Percentiles rank a stretch among this genome's conserved stretches.
phyloP scores from a whole-genome alignment of 1,140 invertebrate species.

The Copidosoma floridanum region DNA sequence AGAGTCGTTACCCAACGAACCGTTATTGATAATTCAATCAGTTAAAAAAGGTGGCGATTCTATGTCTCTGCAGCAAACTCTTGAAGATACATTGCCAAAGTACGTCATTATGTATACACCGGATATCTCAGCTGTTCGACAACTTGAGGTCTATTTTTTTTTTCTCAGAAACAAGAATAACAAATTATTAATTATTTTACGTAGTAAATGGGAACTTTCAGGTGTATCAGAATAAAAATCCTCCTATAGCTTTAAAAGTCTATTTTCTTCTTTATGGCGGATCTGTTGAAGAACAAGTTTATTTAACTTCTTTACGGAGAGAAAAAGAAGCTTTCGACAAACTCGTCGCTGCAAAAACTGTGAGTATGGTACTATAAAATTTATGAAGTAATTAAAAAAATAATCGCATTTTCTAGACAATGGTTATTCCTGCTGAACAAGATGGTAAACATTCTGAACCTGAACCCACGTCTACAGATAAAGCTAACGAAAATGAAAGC shows the following conservation, averaged over 20 bases:
- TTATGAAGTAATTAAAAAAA: not conserved
- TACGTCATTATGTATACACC: slow-evolving; percentile 90
- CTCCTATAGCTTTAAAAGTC: slow-evolving; percentile 65
- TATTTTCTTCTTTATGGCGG: slow-evolving; percentile 87
- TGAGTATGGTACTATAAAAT: slow-evolving; percentile 54
- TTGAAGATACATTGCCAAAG: slow-evolving; percentile 70
- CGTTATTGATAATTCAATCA: slow-evolving; percentile 72
- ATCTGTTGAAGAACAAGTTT: slow-evolving; percentile 94
- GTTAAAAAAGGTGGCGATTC: slow-evolving; percentile 72
- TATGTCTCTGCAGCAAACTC: slow-evolving; percentile 65
- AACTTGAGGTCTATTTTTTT: slow-evolving; percentile 70
- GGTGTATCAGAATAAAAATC: slow-evolving; percentile 68
- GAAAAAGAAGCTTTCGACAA: slow-evolving; percentile 95
- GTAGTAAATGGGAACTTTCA: slow-evolving; percentile 56
- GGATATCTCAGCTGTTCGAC: slow-evolving; percentile 81
- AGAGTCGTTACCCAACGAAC: slow-evolving; percentile 56
- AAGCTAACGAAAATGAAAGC: slow-evolving; percentile 48
- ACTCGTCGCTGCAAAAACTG: slow-evolving; percentile 87
- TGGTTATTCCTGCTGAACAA: slow-evolving; percentile 90
- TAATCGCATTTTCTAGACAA: slow-evolving; percentile 62
- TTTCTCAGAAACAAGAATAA: too few species aligned
- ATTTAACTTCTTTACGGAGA: slow-evolving; percentile 81
- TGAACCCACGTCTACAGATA: slow-evolving; percentile 58
- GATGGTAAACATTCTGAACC: slow-evolving; percentile 79
- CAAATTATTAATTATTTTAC: slow-evolving; percentile 25